These are phyloP conservation scores for Ardeotis arabs DNA, from an alignment of 2,113 vertebrate genomes.

Conservation along the genomic window DNA sequence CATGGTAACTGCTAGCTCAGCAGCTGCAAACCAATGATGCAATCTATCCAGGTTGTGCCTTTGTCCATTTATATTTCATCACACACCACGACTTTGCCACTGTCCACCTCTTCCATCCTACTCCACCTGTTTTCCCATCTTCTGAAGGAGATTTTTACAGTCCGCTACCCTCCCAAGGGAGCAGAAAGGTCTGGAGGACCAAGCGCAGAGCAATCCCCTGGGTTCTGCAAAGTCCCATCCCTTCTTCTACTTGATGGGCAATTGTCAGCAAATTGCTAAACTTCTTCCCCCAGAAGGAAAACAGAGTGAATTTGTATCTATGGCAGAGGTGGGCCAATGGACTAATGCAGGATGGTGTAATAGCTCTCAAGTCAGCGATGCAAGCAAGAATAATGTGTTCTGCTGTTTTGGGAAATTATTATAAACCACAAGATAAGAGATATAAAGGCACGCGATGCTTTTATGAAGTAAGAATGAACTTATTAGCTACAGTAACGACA, in stretches of 20 bases:
- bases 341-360: neutral
- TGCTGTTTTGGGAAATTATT: neutral
- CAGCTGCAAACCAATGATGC: neutral
- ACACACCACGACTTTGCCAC: neutral
- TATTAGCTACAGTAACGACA: neutral
- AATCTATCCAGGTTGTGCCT: neutral
- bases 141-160: neutral
- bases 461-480: neutral
- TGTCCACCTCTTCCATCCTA: neutral
- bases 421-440: constrained; percentile 11
- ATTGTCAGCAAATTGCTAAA: neutral
- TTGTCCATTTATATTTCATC: neutral
- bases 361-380: neutral
- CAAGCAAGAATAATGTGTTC: neutral
- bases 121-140: neutral
- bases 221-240: neutral
- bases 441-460: neutral
- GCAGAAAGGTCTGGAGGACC: neutral
- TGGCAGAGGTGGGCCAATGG: neutral
- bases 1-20: neutral
- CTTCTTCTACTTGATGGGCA: neutral
- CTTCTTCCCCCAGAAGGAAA: neutral
- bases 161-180: neutral
- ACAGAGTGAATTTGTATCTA: neutral
- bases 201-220: neutral